Evolutionary conservation across 2,113 vertebrate species (phyloP), one percentile per base, ranked within the genome.

Genomic region (Caloenas nicobarica): DNA sequence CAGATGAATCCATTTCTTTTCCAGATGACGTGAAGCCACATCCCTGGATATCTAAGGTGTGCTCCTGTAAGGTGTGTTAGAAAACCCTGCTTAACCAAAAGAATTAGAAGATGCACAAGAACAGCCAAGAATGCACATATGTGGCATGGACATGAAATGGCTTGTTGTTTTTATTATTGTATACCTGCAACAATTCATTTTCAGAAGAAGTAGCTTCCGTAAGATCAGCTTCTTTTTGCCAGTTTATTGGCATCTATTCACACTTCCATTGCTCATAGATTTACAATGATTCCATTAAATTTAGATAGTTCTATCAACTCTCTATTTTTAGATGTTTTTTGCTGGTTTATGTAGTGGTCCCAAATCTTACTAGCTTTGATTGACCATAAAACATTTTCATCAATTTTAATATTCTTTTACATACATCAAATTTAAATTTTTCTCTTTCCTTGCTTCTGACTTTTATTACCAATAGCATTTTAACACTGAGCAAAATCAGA

Each of bases 21-120:
- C 54, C 88, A 98, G 98, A 97, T 95, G 94, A 97, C 38, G 46
- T 48, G 84, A 98, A 97, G 42, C 72, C 93, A 44, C 97, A 96
- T 78, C 97, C 98, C 28, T 98, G 98, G 98, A 95, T 98, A 65
- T 93, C 94, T 50, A 98, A 98, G 73, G 95, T 98, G 66, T 98
- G 98, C 53, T 98, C 98, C 96, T 98, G 98, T 87, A 98, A 98
- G 71, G 71, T 98, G 89, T 98, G 98, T 68, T 98, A 96, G 93
- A 93, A 83, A 65, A 61, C 16, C 7, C 51, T 25, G 16, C 54
- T 25, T 16, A 70, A 33, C 88, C 0, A 0, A 11, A 69, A 71
- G 50, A 81, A 65, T 3, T 26, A 25, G 62, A 79, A 94, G 89
- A 88, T 84, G 34, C 19, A 44, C 56, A 91, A 78, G 79, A 58